These are phyloP conservation scores for Chromis chromis DNA, from an alignment of 2,797 vertebrate species.

Conservation along the genomic window DNA sequence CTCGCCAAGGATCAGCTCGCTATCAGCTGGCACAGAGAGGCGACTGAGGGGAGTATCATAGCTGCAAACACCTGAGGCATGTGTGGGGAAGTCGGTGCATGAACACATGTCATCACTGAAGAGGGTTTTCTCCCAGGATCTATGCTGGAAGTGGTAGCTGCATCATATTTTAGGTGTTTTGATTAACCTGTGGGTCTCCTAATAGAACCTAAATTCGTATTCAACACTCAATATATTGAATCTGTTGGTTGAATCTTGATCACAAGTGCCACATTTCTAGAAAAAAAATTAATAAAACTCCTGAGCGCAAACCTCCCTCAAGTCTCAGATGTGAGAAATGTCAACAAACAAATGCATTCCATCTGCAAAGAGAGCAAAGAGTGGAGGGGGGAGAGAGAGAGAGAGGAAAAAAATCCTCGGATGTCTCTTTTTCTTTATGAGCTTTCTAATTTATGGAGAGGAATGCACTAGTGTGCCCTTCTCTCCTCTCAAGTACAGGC, in stretches of 20 bases:
- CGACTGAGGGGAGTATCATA: conserved; percentile 5
- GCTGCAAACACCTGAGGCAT: conserved; percentile 33
- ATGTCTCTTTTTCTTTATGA: conserved; percentile 68
- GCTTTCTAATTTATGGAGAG: conserved; percentile 80
- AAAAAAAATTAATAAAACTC: too few relatives aligned
- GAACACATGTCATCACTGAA: background rate
- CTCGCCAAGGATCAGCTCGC: conserved; percentile 30
- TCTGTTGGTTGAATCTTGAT: too few relatives aligned
- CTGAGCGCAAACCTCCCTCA: background rate
- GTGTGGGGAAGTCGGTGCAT: conserved; percentile 7
- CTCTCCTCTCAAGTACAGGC: conserved; percentile 75
- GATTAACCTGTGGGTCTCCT: too few relatives aligned
- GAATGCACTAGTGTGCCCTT: conserved; percentile 76
- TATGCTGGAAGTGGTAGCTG: too few relatives aligned
- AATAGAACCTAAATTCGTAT: too few relatives aligned
- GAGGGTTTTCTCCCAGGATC: background rate
- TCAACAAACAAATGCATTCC: conserved; percentile 58
- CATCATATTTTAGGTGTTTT: too few relatives aligned
- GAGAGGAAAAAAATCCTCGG: conserved; percentile 22
- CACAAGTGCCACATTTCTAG: too few relatives aligned
- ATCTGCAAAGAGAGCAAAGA: conserved; percentile 32
- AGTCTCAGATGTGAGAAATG: conserved; percentile 31
- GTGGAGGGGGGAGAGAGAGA: background rate
- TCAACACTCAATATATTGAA: too few relatives aligned
- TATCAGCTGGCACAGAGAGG: conserved; percentile 34